Evolutionary conservation across 2,113 vertebrate species (phyloP), one percentile per base, ranked within the genome.

Genomic region (Daphoenositta chrysoptera): DNA sequence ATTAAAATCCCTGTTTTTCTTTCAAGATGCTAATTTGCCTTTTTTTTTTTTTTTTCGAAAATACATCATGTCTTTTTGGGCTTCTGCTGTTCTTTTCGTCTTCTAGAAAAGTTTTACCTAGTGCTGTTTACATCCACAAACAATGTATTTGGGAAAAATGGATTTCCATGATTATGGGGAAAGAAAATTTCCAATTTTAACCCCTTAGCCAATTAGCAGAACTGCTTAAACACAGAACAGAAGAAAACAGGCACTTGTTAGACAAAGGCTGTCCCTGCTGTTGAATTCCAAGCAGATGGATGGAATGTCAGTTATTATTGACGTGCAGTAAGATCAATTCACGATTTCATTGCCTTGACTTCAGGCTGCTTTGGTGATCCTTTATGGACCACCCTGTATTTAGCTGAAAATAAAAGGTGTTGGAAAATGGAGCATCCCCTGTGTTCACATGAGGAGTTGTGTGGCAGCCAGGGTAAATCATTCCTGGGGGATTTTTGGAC

Each of bases 61-160:
- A 21, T 18, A 17, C 1, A 1, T 17, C 51, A 13, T 1, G 0
- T 35, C 1, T 16, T 56, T 76, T 88, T 31, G 24, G 3, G 14
- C 19, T 83, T 47, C 42, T 87, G 27, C 4, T 61, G 9, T 60
- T 77, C 7, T 42, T 72, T 20, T 73, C 4, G 16, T 50, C 19
- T 44, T 76, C 33, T 33, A 47, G 16, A 37, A 33, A 26, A 61
- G 18, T 44, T 93, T 53, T 39, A 18, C 30, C 63, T 70, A 11
- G 5, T 18, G 15, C 30, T 56, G 15, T 37, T 86, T 53, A 5
- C 23, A 31, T 40, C 15, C 7, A n/a, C 8, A 37, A 33, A 23
- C 54, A 35, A 68, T 21, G 5, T 15, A 8, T 37, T 70, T 33
- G 30, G 39, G 51, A 42, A 51, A 73, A 58, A 17, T 45, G 6